Base-by-base conservation (phyloP, 2,888 invertebrate species). In the Melanostoma scalare region DNA sequence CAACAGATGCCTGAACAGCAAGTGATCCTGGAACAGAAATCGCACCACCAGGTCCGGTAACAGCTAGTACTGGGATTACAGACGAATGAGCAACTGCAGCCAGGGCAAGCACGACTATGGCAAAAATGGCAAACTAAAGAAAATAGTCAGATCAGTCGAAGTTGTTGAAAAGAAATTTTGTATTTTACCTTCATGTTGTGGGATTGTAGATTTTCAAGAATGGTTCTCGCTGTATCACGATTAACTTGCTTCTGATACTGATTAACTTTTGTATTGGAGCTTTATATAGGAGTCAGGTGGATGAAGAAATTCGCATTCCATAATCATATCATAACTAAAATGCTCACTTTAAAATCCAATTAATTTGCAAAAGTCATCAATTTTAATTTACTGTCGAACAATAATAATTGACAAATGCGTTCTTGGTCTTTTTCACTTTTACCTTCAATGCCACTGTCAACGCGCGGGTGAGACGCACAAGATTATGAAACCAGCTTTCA, bases 141-240 rank as follows among this genome's bases (percentile, higher is more conserved):
- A 60, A 9, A 9, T 30, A 52, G 1, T 36, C 0, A 8, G 6
- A 31, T 38, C 31, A 4, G 35, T 8, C 0, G 10, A 50, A 30
- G 9, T 38, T 2, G 3, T 20, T 9, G 3, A 36, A n/a, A 69
- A 20, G 1, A 9, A 58, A 8, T 3, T 5, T 5, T 48, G 6
- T 5, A 4, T 3, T 9, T 46, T 63, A 86, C 86, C 63, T 86
- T 86, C 86, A 86, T 85, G 48, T 52, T 86, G 61, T 71, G 6
- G 40, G 20, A 31, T 53, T 6, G 6, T 52, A 30, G 30, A 10
- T 46, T 9, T 4, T 31, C 5, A 44, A 10, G 36, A 10, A 52
- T 44, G 42, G 38, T 61, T 35, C 56, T 42, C 2, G 44, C 40
- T 48, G 20, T 60, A 3, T 40, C 6, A 67, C 60, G 53, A 79